phyloP scores from a whole-genome alignment of 1,140 invertebrate genomes.

The Asbolus verrucosus region DNA sequence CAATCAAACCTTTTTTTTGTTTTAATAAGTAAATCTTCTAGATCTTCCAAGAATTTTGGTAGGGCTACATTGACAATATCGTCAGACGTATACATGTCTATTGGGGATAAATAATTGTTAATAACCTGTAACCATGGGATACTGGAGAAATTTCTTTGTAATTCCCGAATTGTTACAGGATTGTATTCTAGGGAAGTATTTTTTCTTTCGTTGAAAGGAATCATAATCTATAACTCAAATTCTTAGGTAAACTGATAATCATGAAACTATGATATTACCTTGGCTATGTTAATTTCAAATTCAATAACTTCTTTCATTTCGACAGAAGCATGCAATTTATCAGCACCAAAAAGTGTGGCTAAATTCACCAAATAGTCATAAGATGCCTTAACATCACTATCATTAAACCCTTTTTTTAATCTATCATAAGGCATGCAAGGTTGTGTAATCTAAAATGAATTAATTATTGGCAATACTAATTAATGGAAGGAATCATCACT shows the following conservation, averaged over 20 bases:
- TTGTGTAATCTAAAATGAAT: constrained; percentile 70
- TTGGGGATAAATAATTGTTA: constrained; percentile 65
- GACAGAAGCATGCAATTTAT: constrained; percentile 64
- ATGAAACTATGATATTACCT: too few species aligned
- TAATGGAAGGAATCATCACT: constrained; percentile 1
- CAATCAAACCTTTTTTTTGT: too few species aligned
- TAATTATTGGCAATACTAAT: not conserved
- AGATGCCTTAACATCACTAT: constrained; percentile 62
- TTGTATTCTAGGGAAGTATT: constrained; percentile 77
- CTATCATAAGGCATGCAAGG: constrained; percentile 71
- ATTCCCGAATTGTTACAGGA: constrained; percentile 70
- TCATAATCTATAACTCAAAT: constrained; percentile 52
- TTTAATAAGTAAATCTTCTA: too few species aligned
- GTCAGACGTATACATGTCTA: constrained; percentile 50
- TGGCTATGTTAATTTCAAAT: constrained; percentile 73
- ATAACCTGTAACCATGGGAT: constrained; percentile 77
- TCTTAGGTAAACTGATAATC: too few species aligned
- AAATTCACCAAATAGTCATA: constrained; percentile 66
- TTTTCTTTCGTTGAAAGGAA: constrained; percentile 32
- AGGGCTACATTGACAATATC: constrained; percentile 70
- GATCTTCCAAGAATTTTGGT: constrained; percentile 69
- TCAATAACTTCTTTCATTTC: constrained; percentile 72
- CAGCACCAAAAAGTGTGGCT: constrained; percentile 71
- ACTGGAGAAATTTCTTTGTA: constrained; percentile 67
- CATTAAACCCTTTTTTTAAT: constrained; percentile 66